These are phyloP conservation scores for Cladopsammia gracilis DNA, from an alignment of 64 coral and sea anemone genomes.

Conservation along the genomic window DNA sequence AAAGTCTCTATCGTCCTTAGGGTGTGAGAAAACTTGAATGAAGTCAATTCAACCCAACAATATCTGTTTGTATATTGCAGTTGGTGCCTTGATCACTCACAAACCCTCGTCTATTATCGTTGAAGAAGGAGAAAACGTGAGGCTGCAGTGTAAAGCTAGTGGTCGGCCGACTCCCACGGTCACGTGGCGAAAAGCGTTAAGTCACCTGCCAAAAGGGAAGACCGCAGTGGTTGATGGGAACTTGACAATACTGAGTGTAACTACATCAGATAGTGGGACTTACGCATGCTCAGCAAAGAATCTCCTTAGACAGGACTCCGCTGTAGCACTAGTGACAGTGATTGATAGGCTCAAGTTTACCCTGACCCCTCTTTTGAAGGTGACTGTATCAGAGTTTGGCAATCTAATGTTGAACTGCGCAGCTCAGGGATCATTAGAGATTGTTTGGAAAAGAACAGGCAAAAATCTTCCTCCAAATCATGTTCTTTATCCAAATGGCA, in stretches of 20 bases:
- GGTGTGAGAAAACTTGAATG: too few species aligned
- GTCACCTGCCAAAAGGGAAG: not conserved
- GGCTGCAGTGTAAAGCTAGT: not conserved
- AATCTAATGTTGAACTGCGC: not conserved
- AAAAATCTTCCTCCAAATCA: conserved; percentile 31
- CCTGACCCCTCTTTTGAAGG: not conserved
- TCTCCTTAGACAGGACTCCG: conserved; percentile 9
- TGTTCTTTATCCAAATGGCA: conserved; percentile 38
- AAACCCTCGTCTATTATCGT: conserved; percentile 15
- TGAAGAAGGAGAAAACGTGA: conserved; percentile 38
- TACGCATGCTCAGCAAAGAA: conserved; percentile 35
- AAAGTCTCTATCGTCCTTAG: too few species aligned
- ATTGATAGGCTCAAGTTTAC: conserved; percentile 23
- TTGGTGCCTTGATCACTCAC: not conserved
- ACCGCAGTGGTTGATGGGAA: not conserved
- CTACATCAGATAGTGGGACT: not conserved
- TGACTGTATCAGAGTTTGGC: not conserved
- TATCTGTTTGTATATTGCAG: not conserved
- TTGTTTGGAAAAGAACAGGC: not conserved
- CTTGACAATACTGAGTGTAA: not conserved
- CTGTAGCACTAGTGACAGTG: not conserved
- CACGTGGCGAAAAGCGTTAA: conserved; percentile 20
- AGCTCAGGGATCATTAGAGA: conserved; percentile 5
- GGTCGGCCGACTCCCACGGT: conserved; percentile 25
- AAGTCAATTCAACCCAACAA: too few species aligned